Conservation (phyloP, 2,113 vertebrate genomes). For the Colinus virginianus region DNA sequence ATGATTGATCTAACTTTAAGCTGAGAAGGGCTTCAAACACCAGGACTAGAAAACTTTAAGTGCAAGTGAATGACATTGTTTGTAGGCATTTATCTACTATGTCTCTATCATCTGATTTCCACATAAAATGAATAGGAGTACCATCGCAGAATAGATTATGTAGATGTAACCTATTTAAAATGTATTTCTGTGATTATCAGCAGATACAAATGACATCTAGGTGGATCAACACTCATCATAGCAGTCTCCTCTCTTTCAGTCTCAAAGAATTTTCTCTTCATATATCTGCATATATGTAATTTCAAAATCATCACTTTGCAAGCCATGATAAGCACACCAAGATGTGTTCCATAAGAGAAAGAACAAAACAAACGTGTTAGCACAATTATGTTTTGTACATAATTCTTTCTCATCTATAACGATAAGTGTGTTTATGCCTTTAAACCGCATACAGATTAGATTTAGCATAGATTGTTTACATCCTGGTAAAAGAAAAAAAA, state of each 20-base stretch:
- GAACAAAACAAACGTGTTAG: not conserved
- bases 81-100: not conserved
- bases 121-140: not conserved
- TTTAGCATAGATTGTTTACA: not conserved
- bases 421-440: not conserved
- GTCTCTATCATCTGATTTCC: not conserved
- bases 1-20: not conserved
- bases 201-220: not conserved
- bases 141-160: not conserved
- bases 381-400: accelerated
- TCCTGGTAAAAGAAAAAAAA: not conserved
- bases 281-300: not conserved
- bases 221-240: not conserved
- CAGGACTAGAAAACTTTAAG: not conserved
- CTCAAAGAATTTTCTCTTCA: not conserved
- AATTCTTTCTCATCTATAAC: not conserved
- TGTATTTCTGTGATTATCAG: not conserved
- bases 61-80: not conserved
- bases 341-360: accelerated
- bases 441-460: not conserved
- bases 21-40: not conserved
- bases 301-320: not conserved
- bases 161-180: not conserved
- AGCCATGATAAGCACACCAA: not conserved
- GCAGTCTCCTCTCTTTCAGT: not conserved